A percentile compares a stretch with the other conserved stretches of the same genome.
Evolutionary conservation across 2,888 invertebrate species (phyloP).

Genomic region (Xestia ashworthii): DNA sequence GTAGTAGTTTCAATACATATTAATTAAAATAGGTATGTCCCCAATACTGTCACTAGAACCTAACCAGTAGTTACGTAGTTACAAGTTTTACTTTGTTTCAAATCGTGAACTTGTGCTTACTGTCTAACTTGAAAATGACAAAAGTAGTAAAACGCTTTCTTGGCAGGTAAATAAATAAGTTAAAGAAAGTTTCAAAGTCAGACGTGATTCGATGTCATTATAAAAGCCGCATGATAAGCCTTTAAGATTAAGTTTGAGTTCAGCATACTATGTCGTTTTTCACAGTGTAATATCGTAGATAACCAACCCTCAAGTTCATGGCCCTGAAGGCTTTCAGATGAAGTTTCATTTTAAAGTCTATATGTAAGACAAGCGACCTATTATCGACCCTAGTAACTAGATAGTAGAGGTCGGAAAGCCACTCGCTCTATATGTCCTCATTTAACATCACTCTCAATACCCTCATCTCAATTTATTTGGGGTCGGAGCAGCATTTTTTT

Average conservation of each 20-base stretch:
- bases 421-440: background rate
- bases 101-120: slow-evolving; percentile 19
- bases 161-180: slow-evolving; percentile 21
- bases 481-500: too few relatives aligned
- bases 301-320: background rate
- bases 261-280: background rate
- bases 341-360: background rate
- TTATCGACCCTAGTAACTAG: background rate
- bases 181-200: slow-evolving; percentile 42
- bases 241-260: slow-evolving; percentile 20
- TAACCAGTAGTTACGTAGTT: background rate
- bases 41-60: background rate
- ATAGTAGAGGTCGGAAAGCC: background rate
- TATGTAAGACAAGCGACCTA: background rate
- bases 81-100: background rate
- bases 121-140: slow-evolving; percentile 27
- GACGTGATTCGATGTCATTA: slow-evolving; percentile 39
- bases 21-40: background rate
- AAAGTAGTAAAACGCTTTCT: slow-evolving; percentile 10
- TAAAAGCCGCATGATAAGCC: slow-evolving; percentile 2
- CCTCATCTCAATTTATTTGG: too few relatives aligned
- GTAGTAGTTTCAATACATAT: background rate
- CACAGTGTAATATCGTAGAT: slow-evolving; percentile 2
- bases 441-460: too few relatives aligned
- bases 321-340: too few relatives aligned